phyloP scores from a whole-genome alignment of 2,797 vertebrate genomes.

The Adelosebastes latens region DNA sequence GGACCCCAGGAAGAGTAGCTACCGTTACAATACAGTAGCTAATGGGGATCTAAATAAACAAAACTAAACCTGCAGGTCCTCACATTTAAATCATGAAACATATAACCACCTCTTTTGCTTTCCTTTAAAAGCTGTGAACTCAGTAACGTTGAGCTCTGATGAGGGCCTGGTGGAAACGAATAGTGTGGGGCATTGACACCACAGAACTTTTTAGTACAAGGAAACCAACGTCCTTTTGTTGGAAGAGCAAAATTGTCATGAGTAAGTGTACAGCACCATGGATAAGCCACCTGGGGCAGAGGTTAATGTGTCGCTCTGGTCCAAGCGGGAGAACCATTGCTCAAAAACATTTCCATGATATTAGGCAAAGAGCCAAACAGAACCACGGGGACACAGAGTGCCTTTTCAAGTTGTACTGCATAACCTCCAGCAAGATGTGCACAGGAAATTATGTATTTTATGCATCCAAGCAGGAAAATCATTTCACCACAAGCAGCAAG shows the following conservation, averaged over 20 bases:
- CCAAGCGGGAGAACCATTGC: constrained; percentile 11
- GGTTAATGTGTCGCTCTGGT: constrained; percentile 38
- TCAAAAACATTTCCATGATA: constrained; percentile 19
- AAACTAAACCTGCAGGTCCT: not conserved
- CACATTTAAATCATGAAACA: not conserved
- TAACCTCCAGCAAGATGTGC: constrained; percentile 11
- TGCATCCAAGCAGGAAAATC: not conserved
- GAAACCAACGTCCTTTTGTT: constrained; percentile 20
- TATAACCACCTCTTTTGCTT: not conserved
- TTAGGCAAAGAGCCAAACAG: constrained; percentile 23
- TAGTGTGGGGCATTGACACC: not conserved
- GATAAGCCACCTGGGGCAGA: constrained; percentile 17
- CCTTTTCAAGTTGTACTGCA: constrained; percentile 11
- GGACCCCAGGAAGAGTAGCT: too few species aligned
- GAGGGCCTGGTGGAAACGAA: not conserved
- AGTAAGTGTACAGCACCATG: constrained; percentile 14
- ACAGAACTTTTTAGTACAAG: constrained; percentile 5
- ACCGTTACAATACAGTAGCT: too few species aligned
- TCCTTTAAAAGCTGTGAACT: not conserved
- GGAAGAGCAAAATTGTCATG: constrained; percentile 14
- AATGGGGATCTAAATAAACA: too few species aligned
- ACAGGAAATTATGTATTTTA: not conserved
- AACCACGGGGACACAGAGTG: constrained; percentile 7
- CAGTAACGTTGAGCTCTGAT: not conserved
- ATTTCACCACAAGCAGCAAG: not conserved